A percentile compares a stretch with the other conserved stretches of the same genome.
Conservation (phyloP, 2,113 vertebrate genomes). For the Crotalus horridus region DNA sequence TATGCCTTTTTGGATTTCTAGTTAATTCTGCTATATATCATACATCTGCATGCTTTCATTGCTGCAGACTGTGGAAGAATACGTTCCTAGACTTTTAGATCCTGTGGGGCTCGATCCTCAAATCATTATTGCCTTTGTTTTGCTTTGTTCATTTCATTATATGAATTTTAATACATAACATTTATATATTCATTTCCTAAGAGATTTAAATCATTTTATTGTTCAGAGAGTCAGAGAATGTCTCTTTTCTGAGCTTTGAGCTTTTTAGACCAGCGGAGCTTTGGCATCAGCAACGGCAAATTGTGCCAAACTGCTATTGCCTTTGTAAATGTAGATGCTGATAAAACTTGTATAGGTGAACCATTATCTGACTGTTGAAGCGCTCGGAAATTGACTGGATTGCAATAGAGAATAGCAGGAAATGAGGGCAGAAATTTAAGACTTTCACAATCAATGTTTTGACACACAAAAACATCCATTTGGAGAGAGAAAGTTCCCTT, state of each 20-base stretch:
- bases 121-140: neutral
- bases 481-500: neutral
- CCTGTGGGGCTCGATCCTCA: neutral
- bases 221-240: neutral
- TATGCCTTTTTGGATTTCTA: neutral
- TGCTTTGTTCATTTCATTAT: neutral
- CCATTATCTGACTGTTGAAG: slow-evolving; percentile 12
- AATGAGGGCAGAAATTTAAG: neutral
- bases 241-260: neutral
- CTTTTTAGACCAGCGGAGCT: neutral
- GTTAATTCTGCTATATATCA: neutral
- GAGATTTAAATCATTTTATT: neutral
- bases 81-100: neutral
- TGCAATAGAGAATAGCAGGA: neutral
- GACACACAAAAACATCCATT: neutral
- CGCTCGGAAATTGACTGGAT: neutral
- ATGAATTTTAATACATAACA: neutral
- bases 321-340: slow-evolving; percentile 18
- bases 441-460: slow-evolving; percentile 11
- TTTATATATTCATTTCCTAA: neutral
- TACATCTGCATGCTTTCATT: neutral
- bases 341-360: neutral
- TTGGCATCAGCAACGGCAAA: slow-evolving; percentile 4
- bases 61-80: neutral
- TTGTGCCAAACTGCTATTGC: slow-evolving; percentile 8